Base-by-base conservation (phyloP, 2,888 invertebrate species). In the Anodontia alba region DNA sequence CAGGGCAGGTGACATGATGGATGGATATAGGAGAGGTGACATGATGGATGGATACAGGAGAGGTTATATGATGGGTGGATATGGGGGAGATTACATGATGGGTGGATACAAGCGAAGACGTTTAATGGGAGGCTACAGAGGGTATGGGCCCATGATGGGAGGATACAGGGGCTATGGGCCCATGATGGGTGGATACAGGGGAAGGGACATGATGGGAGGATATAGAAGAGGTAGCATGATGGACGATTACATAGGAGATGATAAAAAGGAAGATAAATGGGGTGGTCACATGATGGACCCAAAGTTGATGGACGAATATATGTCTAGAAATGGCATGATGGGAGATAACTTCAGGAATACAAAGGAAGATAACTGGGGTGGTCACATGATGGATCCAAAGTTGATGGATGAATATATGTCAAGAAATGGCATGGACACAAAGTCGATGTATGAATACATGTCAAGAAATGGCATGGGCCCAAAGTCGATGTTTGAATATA, bases 51-150 rank as follows among this genome's bases (percentile, higher is more conserved):
- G 29, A 84, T 51, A 82, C 84, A 2, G 86, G 83, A 17, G 87
- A 88, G 84, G 68, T 12, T 87, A 88, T 84, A 89, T 89, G 38
- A 38, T 38, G 38, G 38, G 12, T 38, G 38, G 12, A 8, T 38
- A 38, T 38, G 12, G 83, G 77, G 84, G 71, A n/a, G 71, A 73
- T 10, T 71, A 75, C 29, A 36, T 87, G 51, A 74, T 87, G 36
- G 84, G 83, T 66, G 38, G 38, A 5, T 38, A 38, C 38, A 38
- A 12, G 12, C 7, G 38, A 38, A 31, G 66, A 29, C 36, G 42
- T 20, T 12, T 66, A 26, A 66, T 66, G 23, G 74, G 29, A 29
- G 71, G 57, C 23, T 38, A 78, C 36, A 43, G n/a, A 10, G 38
- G n/a, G n/a, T n/a, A n/a, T n/a, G n/a, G n/a, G 78, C 38, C 26